These are phyloP conservation scores for Sympetrum striolatum DNA, from an alignment of 2,888 invertebrate genomes.

Conservation along the genomic window DNA sequence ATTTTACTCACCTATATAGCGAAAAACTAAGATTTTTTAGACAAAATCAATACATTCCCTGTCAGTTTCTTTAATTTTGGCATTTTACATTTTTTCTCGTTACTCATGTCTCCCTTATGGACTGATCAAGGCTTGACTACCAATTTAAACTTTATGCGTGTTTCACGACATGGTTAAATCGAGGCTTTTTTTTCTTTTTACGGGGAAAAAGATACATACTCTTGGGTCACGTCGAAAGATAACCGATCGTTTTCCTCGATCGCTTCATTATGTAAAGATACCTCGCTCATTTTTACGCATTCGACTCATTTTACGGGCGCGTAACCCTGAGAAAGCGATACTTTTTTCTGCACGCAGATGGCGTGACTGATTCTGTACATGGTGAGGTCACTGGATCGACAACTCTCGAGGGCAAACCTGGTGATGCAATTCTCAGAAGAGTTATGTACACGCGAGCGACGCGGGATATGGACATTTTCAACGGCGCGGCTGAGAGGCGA, in stretches of 20 bases:
- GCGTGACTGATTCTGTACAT: slow-evolving; percentile 9
- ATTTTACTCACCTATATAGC: no score
- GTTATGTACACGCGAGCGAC: not conserved
- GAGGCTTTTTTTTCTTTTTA: no score
- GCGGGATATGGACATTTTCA: not conserved
- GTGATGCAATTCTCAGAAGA: not conserved
- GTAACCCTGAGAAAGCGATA: not conserved
- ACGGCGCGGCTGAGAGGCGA: not conserved
- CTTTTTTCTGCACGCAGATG: not conserved
- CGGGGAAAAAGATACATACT: no score
- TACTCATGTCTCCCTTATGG: no score
- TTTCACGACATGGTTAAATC: no score
- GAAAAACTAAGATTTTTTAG: no score
- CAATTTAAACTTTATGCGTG: no score
- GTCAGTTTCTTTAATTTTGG: no score
- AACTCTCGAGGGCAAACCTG: not conserved
- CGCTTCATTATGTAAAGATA: not conserved
- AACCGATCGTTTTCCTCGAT: not conserved
- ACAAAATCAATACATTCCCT: no score
- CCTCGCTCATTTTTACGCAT: not conserved
- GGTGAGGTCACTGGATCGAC: slow-evolving; percentile 37
- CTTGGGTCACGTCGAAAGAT: no score
- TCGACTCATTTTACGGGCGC: not conserved
- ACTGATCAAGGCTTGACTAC: no score
- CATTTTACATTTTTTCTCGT: no score